Conservation (phyloP, 2,797 vertebrate species). For the Eulemur rubriventer region DNA sequence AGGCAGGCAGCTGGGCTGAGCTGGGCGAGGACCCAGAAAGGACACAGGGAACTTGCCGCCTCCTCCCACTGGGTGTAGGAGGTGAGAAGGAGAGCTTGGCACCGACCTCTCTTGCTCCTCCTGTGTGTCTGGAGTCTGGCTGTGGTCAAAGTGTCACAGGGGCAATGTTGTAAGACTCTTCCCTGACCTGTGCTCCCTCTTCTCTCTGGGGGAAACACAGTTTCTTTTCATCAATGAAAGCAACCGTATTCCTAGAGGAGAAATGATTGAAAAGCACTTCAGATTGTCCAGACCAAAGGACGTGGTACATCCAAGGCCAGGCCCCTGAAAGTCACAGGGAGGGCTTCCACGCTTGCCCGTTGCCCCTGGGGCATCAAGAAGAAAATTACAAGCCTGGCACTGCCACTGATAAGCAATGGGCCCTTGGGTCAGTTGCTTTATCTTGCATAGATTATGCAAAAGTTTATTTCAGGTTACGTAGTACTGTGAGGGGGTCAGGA, state of each 20-base stretch:
- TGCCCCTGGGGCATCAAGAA: background rate
- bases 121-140: background rate
- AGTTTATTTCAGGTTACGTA: background rate
- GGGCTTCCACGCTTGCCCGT: background rate
- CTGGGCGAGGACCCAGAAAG: background rate
- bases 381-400: background rate
- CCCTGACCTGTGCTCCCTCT: background rate
- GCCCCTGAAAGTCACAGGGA: too few species aligned
- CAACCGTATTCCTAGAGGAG: background rate
- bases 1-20: slow-evolving; percentile 11
- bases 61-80: background rate
- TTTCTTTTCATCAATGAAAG: background rate
- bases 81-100: background rate
- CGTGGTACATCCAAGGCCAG: background rate
- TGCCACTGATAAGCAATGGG: background rate
- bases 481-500: background rate
- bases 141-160: background rate
- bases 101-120: background rate
- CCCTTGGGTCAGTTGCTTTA: background rate
- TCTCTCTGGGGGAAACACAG: background rate
- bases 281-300: background rate
- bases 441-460: background rate
- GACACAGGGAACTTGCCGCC: background rate
- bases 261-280: too few species aligned
- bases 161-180: background rate